Percentiles rank a stretch among this genome's conserved stretches.
phyloP scores from a whole-genome alignment of 2,888 invertebrate species.

The Xylota sylvarum region DNA sequence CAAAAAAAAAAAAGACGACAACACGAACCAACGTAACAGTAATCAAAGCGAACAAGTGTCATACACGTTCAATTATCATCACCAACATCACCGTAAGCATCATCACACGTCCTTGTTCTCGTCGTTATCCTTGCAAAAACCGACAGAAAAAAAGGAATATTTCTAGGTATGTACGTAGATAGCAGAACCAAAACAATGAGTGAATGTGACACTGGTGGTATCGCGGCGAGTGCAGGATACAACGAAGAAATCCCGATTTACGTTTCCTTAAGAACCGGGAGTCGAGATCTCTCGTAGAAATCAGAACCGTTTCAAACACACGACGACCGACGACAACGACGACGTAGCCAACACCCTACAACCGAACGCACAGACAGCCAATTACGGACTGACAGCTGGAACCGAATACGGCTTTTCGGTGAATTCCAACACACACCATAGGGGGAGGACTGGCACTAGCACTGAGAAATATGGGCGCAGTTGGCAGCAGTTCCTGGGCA shows the following conservation, averaged over 20 bases:
- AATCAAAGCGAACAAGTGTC: slow-evolving; percentile 76
- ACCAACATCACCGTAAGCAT: slow-evolving; percentile 32
- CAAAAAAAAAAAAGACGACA: background rate
- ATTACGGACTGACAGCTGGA: slow-evolving; percentile 73
- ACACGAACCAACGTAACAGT: slow-evolving; percentile 45
- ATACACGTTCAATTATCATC: slow-evolving; percentile 69
- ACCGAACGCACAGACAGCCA: slow-evolving; percentile 73
- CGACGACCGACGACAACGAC: background rate
- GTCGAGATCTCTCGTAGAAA: slow-evolving; percentile 22
- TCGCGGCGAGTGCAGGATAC: slow-evolving; percentile 24
- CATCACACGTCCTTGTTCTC: slow-evolving; percentile 37
- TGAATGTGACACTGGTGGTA: slow-evolving; percentile 33
- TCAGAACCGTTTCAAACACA: slow-evolving; percentile 14
- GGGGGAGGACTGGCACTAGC: slow-evolving; percentile 33
- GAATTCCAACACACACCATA: slow-evolving; percentile 58
- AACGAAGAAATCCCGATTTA: slow-evolving; percentile 13
- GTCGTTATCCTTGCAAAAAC: slow-evolving; percentile 47
- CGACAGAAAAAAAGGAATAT: slow-evolving; percentile 1
- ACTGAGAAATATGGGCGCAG: slow-evolving; percentile 54
- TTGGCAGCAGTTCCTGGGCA: slow-evolving; percentile 60
- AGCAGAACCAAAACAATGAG: slow-evolving; percentile 26
- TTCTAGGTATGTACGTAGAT: too few species aligned
- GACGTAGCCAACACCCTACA: slow-evolving; percentile 8
- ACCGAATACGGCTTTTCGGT: slow-evolving; percentile 48
- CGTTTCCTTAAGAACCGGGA: slow-evolving; percentile 14